Evolutionary conservation across 2,888 invertebrate species (phyloP), one percentile per base, ranked within the genome.

Genomic region (Hedya salicella): DNA sequence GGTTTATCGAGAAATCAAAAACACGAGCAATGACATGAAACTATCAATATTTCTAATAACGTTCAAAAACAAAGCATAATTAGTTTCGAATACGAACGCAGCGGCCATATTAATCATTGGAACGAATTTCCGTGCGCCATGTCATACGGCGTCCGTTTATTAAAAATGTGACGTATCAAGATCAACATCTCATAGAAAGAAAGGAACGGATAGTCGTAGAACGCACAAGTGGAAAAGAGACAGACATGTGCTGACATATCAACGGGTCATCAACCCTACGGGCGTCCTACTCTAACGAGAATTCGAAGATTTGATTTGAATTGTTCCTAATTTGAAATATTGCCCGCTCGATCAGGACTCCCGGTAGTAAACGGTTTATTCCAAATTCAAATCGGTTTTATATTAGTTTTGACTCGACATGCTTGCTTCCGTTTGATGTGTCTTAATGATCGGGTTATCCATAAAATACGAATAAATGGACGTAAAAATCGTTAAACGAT

Each of bases 81-180:
- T 90, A 86, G 87, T 89, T 89, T 86, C 86, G 81, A 86, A 85
- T 86, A 79, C 82, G 80, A 78, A 80, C 82, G 80, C 82, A 82
- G 82, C 87, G 83, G 88, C 85, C 85, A 87, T 92, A 92, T 92
- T 92, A 91, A 92, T 92, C 92, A 92, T 92, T 87, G 84, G 85
- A 90, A 90, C 89, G 88, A 89, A 91, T 90, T 91, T 91, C 89
- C 88, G 87, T 90, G 87, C 88, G 82, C 88, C 89, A 86, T 91
- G 91, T 91, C 91, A 91, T 91, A 91, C 87, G 82, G 82, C 85
- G 87, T 92, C 88, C 91, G 91, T 91, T 92, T 92, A 91, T 92
- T 91, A 92, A 92, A 92, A 92, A 91, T 90, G 87, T 91, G 92
- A 92, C 91, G 91, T 92, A 91, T 92, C 91, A 91, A 92, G 92